Evolutionary conservation across 2,113 vertebrate genomes (phyloP).

Genomic region (Antigone vipio): DNA sequence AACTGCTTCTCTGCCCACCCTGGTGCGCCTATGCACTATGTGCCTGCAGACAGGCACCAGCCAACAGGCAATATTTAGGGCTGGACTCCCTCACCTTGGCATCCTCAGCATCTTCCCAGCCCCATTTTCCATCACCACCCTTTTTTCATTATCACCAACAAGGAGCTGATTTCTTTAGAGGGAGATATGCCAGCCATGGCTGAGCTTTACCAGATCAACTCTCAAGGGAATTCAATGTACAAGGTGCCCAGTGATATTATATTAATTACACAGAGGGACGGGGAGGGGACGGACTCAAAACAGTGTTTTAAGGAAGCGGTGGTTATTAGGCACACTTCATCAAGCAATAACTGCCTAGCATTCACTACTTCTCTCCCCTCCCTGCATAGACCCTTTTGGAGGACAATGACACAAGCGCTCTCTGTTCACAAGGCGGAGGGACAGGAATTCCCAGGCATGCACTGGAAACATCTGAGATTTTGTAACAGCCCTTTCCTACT

Average conservation of each 20-base stretch:
- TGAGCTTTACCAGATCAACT: background rate
- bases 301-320: background rate
- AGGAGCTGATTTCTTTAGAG: background rate
- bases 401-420: background rate
- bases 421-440: background rate
- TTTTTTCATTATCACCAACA: background rate
- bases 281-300: background rate
- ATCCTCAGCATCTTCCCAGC: background rate
- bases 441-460: background rate
- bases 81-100: background rate
- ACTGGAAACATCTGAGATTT: background rate
- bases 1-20: constrained; percentile 28
- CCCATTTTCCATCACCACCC: background rate
- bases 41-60: background rate
- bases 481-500: background rate
- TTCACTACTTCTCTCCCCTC: background rate
- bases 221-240: background rate
- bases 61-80: background rate
- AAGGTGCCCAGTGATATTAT: background rate
- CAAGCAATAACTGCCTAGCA: background rate
- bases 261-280: background rate
- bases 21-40: background rate
- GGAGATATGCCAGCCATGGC: background rate
- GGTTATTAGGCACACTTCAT: background rate
- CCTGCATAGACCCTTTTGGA: background rate